Evolutionary conservation across 2,113 vertebrate genomes (phyloP), one percentile per base, ranked within the genome.

Genomic region (Cinclus cinclus): DNA sequence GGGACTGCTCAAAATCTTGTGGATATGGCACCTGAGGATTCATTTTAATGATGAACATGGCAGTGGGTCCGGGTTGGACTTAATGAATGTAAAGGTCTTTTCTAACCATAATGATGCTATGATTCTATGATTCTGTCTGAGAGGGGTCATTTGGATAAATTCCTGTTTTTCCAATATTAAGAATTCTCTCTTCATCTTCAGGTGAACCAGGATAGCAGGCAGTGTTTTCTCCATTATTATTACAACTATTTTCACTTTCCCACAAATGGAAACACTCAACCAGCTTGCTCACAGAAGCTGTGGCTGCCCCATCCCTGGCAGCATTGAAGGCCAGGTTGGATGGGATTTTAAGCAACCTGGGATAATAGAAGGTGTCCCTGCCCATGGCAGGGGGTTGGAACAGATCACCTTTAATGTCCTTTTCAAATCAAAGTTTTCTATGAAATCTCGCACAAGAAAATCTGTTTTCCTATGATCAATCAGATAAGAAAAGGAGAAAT

Each of bases 41-140:
- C 0, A 0, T 6, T 41, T 89, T 67, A 18, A 5, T n/a, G n/a
- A 39, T 30, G 20, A 28, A 39, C 1, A 5, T 28, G 49, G 8
- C 27, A 35, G 31, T 25, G 49, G 24, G 4, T 31, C 9, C 56
- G 56, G 27, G 13, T 56, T 33, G 12, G 7, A 42, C 12, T 42
- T 28, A 68, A 37, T 25, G 20, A 47, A 35, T 35, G 9, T 16
- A 49, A 76, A 83, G 18, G 17, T 55, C 21, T 76, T 42, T 69
- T 62, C 21, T 55, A 56, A 55, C 25, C 31, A 56, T 76, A 49
- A 22, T 0, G 0, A 35, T 15, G 7, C 15, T 13, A 23, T 41
- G 14, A 41, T 22, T 75, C 39, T 22, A 10, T n/a, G 20, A 31
- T 31, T 69, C 41, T 35, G 16, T 31, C 33, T 49, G 35, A 41